phyloP scores from a whole-genome alignment of 2,888 invertebrate species.

The Branchellion lobata region DNA sequence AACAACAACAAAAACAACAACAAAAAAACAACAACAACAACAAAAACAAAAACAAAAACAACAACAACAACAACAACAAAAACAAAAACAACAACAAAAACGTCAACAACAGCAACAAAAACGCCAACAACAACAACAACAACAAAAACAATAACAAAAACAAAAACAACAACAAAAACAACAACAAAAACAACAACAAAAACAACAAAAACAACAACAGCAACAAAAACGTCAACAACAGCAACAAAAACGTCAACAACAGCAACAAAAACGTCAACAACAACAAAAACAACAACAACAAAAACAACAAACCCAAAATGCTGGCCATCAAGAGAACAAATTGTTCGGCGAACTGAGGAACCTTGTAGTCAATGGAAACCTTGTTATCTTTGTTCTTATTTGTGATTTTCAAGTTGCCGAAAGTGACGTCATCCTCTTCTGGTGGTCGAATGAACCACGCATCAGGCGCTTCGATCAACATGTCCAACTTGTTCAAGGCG shows the following conservation, averaged over 20 bases:
- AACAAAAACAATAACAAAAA: not conserved
- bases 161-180: not conserved
- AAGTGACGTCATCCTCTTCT: not conserved
- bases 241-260: no score
- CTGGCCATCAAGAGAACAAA: slow-evolving; percentile 81
- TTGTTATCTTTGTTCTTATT: slow-evolving; percentile 54
- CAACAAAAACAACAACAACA: not conserved
- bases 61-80: not conserved
- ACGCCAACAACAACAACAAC: slow-evolving; percentile 69
- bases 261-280: not conserved
- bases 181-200: not conserved
- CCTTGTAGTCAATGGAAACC: slow-evolving; percentile 64
- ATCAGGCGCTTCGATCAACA: slow-evolving; percentile 71
- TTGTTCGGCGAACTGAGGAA: slow-evolving; percentile 84
- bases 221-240: not conserved
- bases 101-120: slow-evolving; percentile 71
- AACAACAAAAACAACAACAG: not conserved
- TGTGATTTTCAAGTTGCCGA: not conserved
- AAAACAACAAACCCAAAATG: slow-evolving; percentile 69
- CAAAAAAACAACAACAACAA: slow-evolving; percentile 73
- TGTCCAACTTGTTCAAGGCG: slow-evolving; percentile 86
- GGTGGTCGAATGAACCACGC: slow-evolving; percentile 67
- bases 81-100: not conserved
- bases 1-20: slow-evolving; percentile 7
- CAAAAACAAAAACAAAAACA: slow-evolving; percentile 80